These are phyloP conservation scores for Petrolisthes manimaculis DNA, from an alignment of 2,888 invertebrate genomes.

Conservation along the genomic window DNA sequence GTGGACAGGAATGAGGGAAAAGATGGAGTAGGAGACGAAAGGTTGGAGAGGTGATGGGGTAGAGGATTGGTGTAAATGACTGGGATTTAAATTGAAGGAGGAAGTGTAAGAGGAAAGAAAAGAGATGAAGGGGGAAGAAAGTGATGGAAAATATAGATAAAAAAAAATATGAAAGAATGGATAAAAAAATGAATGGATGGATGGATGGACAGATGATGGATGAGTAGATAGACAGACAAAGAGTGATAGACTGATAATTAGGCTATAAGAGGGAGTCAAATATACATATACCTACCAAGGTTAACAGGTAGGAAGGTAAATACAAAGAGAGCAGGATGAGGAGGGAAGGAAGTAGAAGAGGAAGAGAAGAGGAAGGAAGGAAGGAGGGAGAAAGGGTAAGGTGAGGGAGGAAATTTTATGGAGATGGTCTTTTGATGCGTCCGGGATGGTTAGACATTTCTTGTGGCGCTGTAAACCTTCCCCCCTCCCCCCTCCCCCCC, in stretches of 20 bases:
- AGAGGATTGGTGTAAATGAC: background rate
- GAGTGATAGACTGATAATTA: too few species aligned
- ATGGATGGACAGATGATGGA: too few species aligned
- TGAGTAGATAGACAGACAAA: too few species aligned
- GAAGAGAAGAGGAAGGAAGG: background rate
- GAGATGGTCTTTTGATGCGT: background rate
- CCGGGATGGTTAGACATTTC: background rate
- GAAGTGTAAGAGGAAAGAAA: too few species aligned
- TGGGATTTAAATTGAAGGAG: too few species aligned
- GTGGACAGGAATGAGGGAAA: background rate
- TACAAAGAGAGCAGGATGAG: background rate
- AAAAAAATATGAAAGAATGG: too few species aligned
- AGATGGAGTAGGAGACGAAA: background rate
- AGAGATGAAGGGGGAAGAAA: too few species aligned
- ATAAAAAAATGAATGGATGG: too few species aligned
- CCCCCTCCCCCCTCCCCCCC: background rate
- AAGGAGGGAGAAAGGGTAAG: background rate
- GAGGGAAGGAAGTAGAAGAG: background rate
- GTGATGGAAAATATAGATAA: too few species aligned
- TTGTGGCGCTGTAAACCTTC: background rate
- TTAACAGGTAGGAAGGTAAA: background rate
- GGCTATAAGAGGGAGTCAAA: too few species aligned
- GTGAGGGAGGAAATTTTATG: conserved; percentile 1
- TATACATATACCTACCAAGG: background rate
- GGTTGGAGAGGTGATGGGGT: background rate